Percentiles rank a stretch among this genome's conserved stretches.
Evolutionary conservation across 2,888 invertebrate genomes (phyloP).

Genomic region (Eustalomyia histrio): DNA sequence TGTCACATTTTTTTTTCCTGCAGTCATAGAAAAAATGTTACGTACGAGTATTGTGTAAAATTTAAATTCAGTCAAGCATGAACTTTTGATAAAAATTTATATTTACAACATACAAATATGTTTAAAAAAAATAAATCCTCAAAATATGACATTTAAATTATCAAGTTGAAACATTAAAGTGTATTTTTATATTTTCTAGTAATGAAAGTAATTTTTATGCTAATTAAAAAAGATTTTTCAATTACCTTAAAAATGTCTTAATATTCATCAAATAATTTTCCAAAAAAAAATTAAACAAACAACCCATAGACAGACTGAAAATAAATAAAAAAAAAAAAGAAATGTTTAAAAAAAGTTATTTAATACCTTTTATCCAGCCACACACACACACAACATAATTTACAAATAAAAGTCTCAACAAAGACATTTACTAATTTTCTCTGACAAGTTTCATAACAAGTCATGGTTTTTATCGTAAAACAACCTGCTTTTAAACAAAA

Average conservation of each 20-base stretch:
- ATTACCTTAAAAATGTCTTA: conserved; percentile 63
- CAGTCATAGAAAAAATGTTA: conserved; percentile 19
- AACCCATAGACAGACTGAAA: conserved; percentile 34
- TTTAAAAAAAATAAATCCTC: neutral
- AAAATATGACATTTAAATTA: conserved; percentile 27
- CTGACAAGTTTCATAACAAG: conserved; percentile 59
- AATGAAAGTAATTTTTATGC: conserved; percentile 56
- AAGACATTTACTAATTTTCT: conserved; percentile 72
- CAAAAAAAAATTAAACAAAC: conserved; percentile 54
- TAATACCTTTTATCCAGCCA: conserved; percentile 76
- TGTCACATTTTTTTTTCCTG: conserved; percentile 66
- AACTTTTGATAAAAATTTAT: conserved; percentile 30
- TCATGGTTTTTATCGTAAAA: conserved; percentile 32
- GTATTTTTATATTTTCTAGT: neutral
- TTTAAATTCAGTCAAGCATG: conserved; percentile 43
- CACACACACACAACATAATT: conserved; percentile 72
- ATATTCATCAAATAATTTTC: conserved; percentile 58
- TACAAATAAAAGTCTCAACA: conserved; percentile 72
- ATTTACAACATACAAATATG: neutral
- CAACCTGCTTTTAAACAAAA: conserved; percentile 48
- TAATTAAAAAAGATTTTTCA: conserved; percentile 59
- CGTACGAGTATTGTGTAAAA: conserved; percentile 35
- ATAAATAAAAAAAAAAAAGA: conserved; percentile 18
- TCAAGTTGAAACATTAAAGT: neutral
- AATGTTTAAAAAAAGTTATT: conserved; percentile 49